Evolutionary conservation across 37 sponge, comb jelly and placozoan genomes (phyloP), one percentile per base, ranked within the genome.

Genomic region (Beroe forskalii): DNA sequence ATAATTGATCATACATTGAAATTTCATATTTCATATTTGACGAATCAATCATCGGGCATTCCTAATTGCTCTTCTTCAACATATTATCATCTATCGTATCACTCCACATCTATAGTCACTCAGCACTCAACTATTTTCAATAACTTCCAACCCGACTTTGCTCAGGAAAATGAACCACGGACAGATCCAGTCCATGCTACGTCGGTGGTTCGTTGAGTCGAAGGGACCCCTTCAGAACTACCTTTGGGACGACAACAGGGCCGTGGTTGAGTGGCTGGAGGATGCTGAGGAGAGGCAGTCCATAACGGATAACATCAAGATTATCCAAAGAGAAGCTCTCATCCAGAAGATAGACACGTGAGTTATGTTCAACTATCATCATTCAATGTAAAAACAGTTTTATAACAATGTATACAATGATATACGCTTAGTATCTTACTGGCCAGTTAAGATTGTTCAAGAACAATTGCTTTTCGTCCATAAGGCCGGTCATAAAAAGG

Each of bases 151-250:
- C n/a, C n/a, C n/a, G n/a, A n/a, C n/a, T n/a, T n/a, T n/a, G n/a
- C 0, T 17, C 67, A 95, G 94, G 25, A 76, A 64, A 3, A 0
- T 93, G 60, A 66, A 91, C 20, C 40, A 91, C 60, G 94, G 93
- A 12, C 93, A 95, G 42, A 90, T 91, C 14, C 66, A 55, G 60
- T 92, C 95, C 23, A 91, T 96, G 93, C 67, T 97, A 36, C 91
- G 93, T 39, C 92, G 98, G 67, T 97, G 98, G 98, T 97, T 95
- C 75, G 91, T 96, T 33, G 98, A 97, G 67, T 90, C 92, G 89
- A 94, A 95, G 62, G 95, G 95, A 92, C 91, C 93, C 17, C 93
- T 93, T 0, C 67, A 95, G 95, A 92, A 93, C 0, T 96, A 94
- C 63, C 93, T 95, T 25, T 97, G 97, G 97, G 91, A 97, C 89